A percentile compares a stretch with the other conserved stretches of the same genome.
Conservation (phyloP, 1,140 invertebrate species). For the Leucophenga varia region DNA sequence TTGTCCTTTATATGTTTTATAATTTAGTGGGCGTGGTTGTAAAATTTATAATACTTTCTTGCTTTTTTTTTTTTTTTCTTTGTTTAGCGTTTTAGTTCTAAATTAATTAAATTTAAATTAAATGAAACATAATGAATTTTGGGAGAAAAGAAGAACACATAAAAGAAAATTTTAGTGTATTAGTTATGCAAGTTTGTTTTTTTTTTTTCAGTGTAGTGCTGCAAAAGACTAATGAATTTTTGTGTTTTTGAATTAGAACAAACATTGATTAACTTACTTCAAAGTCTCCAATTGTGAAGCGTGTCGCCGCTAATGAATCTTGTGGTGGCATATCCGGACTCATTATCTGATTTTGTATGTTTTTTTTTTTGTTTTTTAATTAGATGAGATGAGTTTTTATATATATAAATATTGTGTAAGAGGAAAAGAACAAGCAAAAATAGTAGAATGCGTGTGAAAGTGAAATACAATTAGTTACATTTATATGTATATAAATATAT, state of each 20-base stretch:
- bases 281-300: conserved; percentile 65
- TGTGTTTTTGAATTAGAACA: too few species aligned
- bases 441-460: conserved; percentile 27
- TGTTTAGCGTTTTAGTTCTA: conserved; percentile 35
- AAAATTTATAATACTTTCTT: conserved; percentile 16
- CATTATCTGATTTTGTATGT: conserved; percentile 57
- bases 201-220: too few species aligned
- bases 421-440: conserved; percentile 39
- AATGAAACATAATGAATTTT: background rate
- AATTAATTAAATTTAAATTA: conserved; percentile 17
- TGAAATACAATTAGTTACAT: conserved; percentile 51
- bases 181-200: too few species aligned
- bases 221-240: too few species aligned
- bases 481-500: conserved; percentile 13
- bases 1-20: too few species aligned
- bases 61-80: conserved; percentile 23
- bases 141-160: too few species aligned
- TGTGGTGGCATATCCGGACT: conserved; percentile 64
- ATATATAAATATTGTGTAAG: conserved; percentile 32
- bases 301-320: conserved; percentile 61
- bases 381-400: conserved; percentile 8
- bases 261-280: conserved; percentile 63
- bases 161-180: too few species aligned
- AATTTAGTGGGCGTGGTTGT: background rate
- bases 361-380: conserved; percentile 20